These are phyloP conservation scores for Drosophila prosaltans DNA, from an alignment of 1,140 invertebrate genomes.

Conservation along the genomic window DNA sequence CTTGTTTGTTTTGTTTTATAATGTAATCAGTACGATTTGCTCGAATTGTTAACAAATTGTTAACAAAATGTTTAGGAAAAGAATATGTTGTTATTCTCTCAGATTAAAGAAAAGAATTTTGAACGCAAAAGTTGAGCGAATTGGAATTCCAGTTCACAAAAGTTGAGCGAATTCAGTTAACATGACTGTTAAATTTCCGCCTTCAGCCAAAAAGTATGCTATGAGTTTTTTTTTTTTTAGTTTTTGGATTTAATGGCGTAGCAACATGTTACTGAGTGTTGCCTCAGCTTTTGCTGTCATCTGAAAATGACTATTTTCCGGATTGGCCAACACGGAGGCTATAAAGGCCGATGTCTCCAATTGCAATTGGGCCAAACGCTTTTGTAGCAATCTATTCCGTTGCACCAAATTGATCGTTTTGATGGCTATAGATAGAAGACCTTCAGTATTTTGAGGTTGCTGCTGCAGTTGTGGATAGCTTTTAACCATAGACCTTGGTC, in stretches of 20 bases:
- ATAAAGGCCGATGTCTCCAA: slow-evolving; percentile 77
- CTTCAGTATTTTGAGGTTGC: slow-evolving; percentile 50
- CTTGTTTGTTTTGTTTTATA: slow-evolving; percentile 39
- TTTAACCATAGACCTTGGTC: slow-evolving; percentile 34
- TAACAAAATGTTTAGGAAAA: too few species aligned
- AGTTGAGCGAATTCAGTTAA: too few species aligned
- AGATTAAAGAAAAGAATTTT: too few species aligned
- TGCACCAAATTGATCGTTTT: slow-evolving; percentile 79
- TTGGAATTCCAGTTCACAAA: too few species aligned
- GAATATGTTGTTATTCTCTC: too few species aligned
- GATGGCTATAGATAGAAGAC: slow-evolving; percentile 71
- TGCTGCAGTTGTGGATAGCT: slow-evolving; percentile 7
- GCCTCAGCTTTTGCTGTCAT: slow-evolving; percentile 49
- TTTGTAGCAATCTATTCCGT: slow-evolving; percentile 75
- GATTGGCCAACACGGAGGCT: slow-evolving; percentile 77
- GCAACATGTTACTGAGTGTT: slow-evolving; percentile 64
- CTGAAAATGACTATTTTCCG: slow-evolving; percentile 74
- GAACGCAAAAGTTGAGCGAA: too few species aligned
- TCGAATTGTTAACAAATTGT: slow-evolving; percentile 28
- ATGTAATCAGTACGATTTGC: slow-evolving; percentile 73
- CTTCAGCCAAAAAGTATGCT: slow-evolving; percentile 49
- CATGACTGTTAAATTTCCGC: too few species aligned
- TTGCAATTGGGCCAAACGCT: slow-evolving; percentile 69
- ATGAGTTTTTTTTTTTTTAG: slow-evolving; percentile 12
- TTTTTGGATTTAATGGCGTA: slow-evolving; percentile 51